Evolutionary conservation across 2,888 invertebrate species (phyloP).

Genomic region (Gymnosoma rotundatum): DNA sequence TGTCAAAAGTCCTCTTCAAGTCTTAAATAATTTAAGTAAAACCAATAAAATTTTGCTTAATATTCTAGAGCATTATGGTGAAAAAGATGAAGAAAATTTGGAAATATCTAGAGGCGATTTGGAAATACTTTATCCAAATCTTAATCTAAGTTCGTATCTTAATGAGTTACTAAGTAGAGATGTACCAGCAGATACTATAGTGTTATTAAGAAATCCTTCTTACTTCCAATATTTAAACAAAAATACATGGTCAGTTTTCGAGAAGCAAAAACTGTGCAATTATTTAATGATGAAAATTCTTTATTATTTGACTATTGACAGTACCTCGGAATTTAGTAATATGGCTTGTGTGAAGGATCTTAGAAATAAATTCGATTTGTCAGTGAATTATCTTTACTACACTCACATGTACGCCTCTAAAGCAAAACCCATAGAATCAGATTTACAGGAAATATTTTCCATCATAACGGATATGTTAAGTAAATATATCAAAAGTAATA

Average conservation of each 20-base stretch:
- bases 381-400: slow-evolving; percentile 73
- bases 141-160: slow-evolving; percentile 22
- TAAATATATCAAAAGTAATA: slow-evolving; percentile 70
- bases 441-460: not conserved
- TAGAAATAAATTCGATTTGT: slow-evolving; percentile 77
- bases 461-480: not conserved
- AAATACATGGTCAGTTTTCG: not conserved
- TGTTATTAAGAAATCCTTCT: slow-evolving; percentile 20
- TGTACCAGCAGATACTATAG: not conserved
- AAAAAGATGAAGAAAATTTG: not conserved
- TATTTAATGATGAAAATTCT: slow-evolving; percentile 78
- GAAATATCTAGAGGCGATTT: not conserved
- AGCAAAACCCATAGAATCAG: not conserved
- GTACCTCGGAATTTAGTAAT: slow-evolving; percentile 54
- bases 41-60: not conserved
- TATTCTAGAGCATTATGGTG: not conserved
- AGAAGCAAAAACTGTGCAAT: slow-evolving; percentile 68
- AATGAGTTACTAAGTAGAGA: slow-evolving; percentile 2
- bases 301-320: slow-evolving; percentile 68
- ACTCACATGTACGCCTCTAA: slow-evolving; percentile 29
- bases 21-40: not conserved
- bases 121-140: slow-evolving; percentile 11
- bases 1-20: not conserved
- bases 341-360: slow-evolving; percentile 74
- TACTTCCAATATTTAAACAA: slow-evolving; percentile 38